Evolutionary conservation across 37 sponge, comb jelly and placozoan species (phyloP), one percentile per base, ranked within the genome.

Genomic region (Chondrilla cf. caribensis): DNA sequence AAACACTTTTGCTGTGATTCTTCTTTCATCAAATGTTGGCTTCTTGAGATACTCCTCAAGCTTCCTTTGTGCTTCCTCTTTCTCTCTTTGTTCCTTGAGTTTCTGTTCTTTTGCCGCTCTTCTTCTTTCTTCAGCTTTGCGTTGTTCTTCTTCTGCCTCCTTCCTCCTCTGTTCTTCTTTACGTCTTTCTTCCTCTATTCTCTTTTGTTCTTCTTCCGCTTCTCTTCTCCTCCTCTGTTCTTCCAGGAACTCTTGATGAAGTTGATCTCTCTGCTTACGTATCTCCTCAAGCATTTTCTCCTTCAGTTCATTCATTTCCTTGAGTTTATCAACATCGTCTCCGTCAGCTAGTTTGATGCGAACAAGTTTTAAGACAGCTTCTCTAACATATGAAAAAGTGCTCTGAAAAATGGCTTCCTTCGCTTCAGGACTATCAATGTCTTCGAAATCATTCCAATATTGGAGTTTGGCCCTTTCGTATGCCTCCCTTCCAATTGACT

Each of bases 31-130:
- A 40, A 73, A 73, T 19, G 44, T 40, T 39, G 76, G 76, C 76
- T 73, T 73, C 41, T 39, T 42, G 2, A 73, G 76, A 39, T 73
- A 73, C 76, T 73, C 76, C 19, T 73, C 76, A n/a, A 73, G 24
- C 36, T 73, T 37, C 25, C 44, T 73, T 29, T 26, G 24, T n/a
- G n/a, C n/a, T n/a, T n/a, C n/a, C n/a, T n/a, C n/a, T n/a, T n/a
- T n/a, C n/a, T n/a, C n/a, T n/a, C 24, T 22, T n/a, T 26, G 24
- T 15, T 26, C 29, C 39, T 33, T 5, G 21, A 37, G 71, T 26
- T n/a, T 60, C 22, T 28, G n/a, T n/a, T n/a, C n/a, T n/a, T n/a
- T n/a, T 17, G 57, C 17, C 17, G 15, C 57, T 18, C 57, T 54
- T 17, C 17, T 54, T 11, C 57, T 54, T 54, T n/a, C n/a, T n/a